Conservation (phyloP, 2,888 invertebrate genomes). For the Amphiduros pacificus region DNA sequence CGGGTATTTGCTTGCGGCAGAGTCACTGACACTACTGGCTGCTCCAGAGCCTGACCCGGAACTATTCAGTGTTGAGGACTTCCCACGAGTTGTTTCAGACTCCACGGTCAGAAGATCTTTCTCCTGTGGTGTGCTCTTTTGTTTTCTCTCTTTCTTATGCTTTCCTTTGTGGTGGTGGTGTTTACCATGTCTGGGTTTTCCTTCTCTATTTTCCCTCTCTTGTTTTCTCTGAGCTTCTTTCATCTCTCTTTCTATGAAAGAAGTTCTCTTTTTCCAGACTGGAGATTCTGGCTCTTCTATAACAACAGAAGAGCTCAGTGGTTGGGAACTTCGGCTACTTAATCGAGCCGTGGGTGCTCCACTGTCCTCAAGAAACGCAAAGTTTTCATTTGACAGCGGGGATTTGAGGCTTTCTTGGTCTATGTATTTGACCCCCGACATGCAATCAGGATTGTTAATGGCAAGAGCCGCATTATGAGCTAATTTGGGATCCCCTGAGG, state of each 20-base stretch:
- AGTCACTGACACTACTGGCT: not conserved
- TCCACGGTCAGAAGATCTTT: not conserved
- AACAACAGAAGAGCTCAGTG: no score
- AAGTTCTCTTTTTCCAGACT: constrained; percentile 38
- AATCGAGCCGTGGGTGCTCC: not conserved
- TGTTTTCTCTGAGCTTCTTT: no score
- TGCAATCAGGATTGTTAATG: constrained; percentile 24
- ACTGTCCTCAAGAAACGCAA: not conserved
- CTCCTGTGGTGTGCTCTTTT: not conserved
- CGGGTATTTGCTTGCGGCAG: not conserved
- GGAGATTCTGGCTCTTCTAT: constrained; percentile 32
- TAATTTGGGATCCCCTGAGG: not conserved
- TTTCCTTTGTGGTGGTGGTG: not conserved
- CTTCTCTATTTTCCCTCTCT: constrained; percentile 1
- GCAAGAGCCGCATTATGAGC: not conserved
- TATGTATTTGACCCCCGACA: constrained; percentile 48
- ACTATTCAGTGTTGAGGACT: not conserved
- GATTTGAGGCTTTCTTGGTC: constrained; percentile 54
- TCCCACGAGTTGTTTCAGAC: not conserved
- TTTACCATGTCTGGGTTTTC: no score
- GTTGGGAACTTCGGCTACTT: no score
- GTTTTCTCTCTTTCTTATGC: not conserved
- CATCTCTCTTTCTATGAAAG: constrained; percentile 14
- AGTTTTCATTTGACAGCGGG: constrained; percentile 21
- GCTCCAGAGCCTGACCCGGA: not conserved